A percentile compares a stretch with the other conserved stretches of the same genome.
Conservation (phyloP, 2,797 vertebrate species). For the Pogoniulus pusillus region DNA sequence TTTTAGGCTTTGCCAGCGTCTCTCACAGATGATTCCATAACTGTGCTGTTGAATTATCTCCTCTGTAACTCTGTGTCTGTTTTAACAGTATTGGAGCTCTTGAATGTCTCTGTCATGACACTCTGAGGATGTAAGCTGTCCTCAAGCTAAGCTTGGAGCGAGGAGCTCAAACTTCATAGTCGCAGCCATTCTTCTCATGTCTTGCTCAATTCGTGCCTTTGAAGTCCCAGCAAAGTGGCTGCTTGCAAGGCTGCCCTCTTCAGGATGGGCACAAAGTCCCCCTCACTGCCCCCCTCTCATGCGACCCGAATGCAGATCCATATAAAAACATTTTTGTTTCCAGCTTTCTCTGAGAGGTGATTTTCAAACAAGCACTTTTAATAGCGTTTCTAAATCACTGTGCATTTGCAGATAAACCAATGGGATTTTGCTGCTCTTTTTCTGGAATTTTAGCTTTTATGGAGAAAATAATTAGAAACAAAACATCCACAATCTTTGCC, state of each 20-base stretch:
- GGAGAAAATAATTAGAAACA: slow-evolving; percentile 24
- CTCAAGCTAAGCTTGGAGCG: neutral
- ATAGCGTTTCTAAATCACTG: neutral
- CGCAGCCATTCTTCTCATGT: neutral
- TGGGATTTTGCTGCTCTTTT: slow-evolving; percentile 16
- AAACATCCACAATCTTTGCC: fast-evolving
- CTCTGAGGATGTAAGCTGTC: neutral
- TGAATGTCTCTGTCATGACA: neutral
- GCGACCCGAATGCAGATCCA: neutral
- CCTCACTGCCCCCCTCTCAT: neutral
- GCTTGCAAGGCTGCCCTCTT: neutral
- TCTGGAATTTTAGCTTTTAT: neutral
- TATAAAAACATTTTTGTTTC: slow-evolving; percentile 20
- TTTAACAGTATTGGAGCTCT: no score
- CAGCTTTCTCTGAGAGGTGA: slow-evolving; percentile 17
- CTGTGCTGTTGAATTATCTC: neutral
- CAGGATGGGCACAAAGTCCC: neutral
- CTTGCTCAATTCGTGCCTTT: neutral
- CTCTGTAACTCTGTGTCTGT: neutral
- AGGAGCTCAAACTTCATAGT: neutral
- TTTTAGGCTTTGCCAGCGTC: neutral
- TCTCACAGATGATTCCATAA: neutral
- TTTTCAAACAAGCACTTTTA: slow-evolving; percentile 48
- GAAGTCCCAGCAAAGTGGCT: neutral
- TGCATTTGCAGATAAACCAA: slow-evolving; percentile 15